These are phyloP conservation scores for Pampusana beccarii DNA, from an alignment of 2,113 vertebrate species.

Conservation along the genomic window DNA sequence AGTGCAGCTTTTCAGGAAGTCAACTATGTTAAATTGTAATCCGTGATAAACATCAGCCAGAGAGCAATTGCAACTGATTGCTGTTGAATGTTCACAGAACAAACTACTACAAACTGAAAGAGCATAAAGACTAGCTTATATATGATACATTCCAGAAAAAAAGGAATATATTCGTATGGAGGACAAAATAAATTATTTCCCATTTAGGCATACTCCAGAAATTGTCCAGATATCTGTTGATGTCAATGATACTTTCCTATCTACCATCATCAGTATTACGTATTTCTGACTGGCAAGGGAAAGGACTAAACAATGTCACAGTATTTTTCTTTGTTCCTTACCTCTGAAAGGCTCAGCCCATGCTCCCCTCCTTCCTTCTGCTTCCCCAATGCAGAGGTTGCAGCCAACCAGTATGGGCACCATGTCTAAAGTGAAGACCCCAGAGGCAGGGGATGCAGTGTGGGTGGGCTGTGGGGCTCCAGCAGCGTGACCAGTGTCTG, in stretches of 20 bases:
- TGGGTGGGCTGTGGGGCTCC: not conserved
- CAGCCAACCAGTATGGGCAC: not conserved
- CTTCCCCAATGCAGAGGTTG: fast-evolving
- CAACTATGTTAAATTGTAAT: not conserved
- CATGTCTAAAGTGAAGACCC: not conserved
- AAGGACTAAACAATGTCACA: not conserved
- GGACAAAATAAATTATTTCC: not conserved
- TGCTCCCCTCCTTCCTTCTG: not conserved
- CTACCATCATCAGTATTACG: not conserved
- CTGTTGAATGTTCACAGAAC: not conserved
- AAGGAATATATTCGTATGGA: not conserved
- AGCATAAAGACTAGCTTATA: not conserved
- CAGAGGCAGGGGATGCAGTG: not conserved
- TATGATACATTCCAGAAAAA: not conserved
- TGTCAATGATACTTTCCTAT: not conserved
- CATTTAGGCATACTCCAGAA: not conserved
- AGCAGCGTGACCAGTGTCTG: not conserved
- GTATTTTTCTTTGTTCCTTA: not conserved
- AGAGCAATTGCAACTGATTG: not conserved
- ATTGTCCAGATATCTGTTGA: not conserved
- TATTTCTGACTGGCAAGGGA: not conserved
- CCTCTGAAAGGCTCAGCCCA: not conserved
- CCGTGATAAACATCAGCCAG: not conserved
- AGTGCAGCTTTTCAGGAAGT: not conserved
- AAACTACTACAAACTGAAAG: not conserved